Percentiles rank a stretch among this genome's conserved stretches.
Conservation (phyloP, 2,888 invertebrate species). For the Drosophila basisetae region DNA sequence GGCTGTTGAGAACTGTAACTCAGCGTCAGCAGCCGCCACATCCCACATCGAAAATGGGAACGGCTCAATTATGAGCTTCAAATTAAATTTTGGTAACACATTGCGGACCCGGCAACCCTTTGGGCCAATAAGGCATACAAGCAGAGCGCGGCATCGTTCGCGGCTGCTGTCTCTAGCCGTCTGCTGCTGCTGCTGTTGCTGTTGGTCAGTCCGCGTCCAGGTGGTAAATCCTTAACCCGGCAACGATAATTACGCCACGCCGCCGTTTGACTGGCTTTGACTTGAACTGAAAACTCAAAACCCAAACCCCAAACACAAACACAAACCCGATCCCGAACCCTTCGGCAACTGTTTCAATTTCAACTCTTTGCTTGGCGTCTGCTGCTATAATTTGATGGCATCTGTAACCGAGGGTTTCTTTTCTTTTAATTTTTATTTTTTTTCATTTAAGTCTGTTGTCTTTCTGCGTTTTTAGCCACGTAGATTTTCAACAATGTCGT, state of each 20-base stretch:
- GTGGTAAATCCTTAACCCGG: slow-evolving; percentile 78
- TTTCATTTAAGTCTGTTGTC: slow-evolving; percentile 27
- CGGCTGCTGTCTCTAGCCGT: slow-evolving; percentile 59
- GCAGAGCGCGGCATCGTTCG: slow-evolving; percentile 23
- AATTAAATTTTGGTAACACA: slow-evolving; percentile 65
- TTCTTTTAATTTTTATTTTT: slow-evolving; percentile 10
- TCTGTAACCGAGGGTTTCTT: slow-evolving; percentile 68
- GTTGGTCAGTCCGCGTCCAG: slow-evolving; percentile 66
- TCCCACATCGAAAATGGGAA: slow-evolving; percentile 51
- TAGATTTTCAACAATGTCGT: slow-evolving; percentile 76
- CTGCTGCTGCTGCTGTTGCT: slow-evolving; percentile 54
- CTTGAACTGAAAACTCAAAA: slow-evolving; percentile 39
- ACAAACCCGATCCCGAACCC: slow-evolving; percentile 51
- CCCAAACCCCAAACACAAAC: slow-evolving; percentile 13
- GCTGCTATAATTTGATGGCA: slow-evolving; percentile 70
- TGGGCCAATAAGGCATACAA: slow-evolving; percentile 24
- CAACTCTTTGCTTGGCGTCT: slow-evolving; percentile 56
- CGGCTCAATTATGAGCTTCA: slow-evolving; percentile 66
- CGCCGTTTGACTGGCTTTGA: slow-evolving; percentile 71
- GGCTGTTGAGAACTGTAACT: slow-evolving; percentile 13
- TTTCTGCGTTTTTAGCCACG: slow-evolving; percentile 58
- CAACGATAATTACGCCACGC: slow-evolving; percentile 70
- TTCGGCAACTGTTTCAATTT: slow-evolving; percentile 76
- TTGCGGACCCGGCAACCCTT: slow-evolving; percentile 53
- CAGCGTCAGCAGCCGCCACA: slow-evolving; percentile 39